These are phyloP conservation scores for Homarus americanus DNA, from an alignment of 1,140 invertebrate species.

Conservation along the genomic window DNA sequence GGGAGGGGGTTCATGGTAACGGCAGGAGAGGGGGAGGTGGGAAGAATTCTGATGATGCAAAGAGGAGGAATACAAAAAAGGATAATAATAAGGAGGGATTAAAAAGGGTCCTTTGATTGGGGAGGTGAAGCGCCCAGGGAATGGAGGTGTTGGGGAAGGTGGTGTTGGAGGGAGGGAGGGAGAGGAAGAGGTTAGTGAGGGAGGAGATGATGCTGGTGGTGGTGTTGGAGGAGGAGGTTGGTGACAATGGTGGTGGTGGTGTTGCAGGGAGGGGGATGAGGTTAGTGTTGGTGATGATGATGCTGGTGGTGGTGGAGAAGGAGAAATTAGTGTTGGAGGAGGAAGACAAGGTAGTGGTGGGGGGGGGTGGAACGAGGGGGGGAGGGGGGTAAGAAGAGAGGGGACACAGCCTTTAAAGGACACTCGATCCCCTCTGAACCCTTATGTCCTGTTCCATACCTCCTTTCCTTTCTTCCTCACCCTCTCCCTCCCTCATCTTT, in stretches of 20 bases:
- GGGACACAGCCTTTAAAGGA: not conserved
- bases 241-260: not conserved
- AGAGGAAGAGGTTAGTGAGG: not conserved
- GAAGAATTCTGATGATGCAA: not conserved
- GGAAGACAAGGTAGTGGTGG: not conserved
- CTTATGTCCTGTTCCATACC: too few species aligned
- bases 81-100: not conserved
- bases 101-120: too few species aligned
- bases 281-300: too few species aligned
- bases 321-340: too few species aligned
- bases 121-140: not conserved
- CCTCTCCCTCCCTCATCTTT: too few species aligned
- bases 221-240: too few species aligned
- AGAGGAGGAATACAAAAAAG: not conserved
- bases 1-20: not conserved
- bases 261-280: not conserved
- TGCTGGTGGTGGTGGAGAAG: not conserved
- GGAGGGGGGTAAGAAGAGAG: not conserved
- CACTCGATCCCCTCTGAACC: not conserved
- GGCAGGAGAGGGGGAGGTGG: not conserved
- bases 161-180: not conserved
- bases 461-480: not conserved
- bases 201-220: too few species aligned
- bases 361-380: not conserved
- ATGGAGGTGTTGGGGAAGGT: not conserved